phyloP scores from a whole-genome alignment of 2,888 invertebrate species.

The Lycocerus yunnanus region DNA sequence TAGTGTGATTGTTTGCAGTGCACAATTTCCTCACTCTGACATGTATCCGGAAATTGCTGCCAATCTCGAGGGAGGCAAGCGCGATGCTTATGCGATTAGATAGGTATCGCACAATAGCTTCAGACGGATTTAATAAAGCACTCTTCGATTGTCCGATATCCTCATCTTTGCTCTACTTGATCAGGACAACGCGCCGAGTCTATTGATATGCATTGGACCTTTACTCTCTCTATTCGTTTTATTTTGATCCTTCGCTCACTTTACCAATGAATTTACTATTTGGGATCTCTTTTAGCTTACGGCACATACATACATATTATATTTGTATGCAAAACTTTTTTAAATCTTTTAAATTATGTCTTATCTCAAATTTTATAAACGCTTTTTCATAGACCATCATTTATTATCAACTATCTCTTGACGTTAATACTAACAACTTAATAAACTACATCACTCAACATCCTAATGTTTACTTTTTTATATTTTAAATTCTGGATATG shows the following conservation, averaged over 20 bases:
- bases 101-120: conserved; percentile 55
- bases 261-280: conserved; percentile 12
- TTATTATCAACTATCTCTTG: neutral
- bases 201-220: conserved; percentile 54
- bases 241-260: conserved; percentile 18
- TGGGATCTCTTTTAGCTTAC: neutral
- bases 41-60: conserved; percentile 58
- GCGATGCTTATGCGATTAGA: conserved; percentile 49
- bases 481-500: neutral
- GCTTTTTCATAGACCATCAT: neutral
- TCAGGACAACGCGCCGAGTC: conserved; percentile 37
- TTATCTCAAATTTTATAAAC: neutral
- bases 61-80: conserved; percentile 52
- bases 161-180: conserved; percentile 49
- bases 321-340: neutral
- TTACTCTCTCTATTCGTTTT: conserved; percentile 32
- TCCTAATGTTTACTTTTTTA: neutral
- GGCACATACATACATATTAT: neutral
- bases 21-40: conserved; percentile 56
- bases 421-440: neutral
- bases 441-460: neutral
- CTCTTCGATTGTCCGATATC: conserved; percentile 54
- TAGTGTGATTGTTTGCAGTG: conserved; percentile 53
- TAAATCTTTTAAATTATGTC: neutral
- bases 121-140: conserved; percentile 56